phyloP scores from a whole-genome alignment of 2,888 invertebrate genomes.

The Hofmannophila pseudospretella region DNA sequence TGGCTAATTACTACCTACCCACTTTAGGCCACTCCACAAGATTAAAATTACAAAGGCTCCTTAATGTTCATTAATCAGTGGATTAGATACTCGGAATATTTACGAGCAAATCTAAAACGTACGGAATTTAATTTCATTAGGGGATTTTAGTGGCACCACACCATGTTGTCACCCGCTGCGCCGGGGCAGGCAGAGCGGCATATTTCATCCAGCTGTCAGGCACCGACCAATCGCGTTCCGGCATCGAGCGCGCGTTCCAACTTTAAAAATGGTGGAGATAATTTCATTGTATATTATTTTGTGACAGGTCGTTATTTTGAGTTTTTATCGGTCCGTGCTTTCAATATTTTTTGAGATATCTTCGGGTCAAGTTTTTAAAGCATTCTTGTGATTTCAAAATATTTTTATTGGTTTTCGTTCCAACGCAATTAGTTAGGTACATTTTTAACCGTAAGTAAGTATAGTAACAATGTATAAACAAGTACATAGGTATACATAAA shows the following conservation, averaged over 20 bases:
- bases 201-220: conserved; percentile 74
- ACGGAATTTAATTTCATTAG: conserved; percentile 78
- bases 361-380: conserved; percentile 25
- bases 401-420: conserved; percentile 5
- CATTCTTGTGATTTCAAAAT: conserved; percentile 11
- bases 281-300: conserved; percentile 76
- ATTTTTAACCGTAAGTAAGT: background rate
- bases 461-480: background rate
- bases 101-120: conserved; percentile 73
- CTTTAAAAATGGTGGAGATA: conserved; percentile 75
- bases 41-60: conserved; percentile 45
- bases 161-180: conserved; percentile 75
- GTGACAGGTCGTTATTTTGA: conserved; percentile 77
- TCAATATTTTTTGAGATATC: conserved; percentile 58
- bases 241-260: conserved; percentile 49
- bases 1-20: too few species aligned
- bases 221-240: conserved; percentile 55
- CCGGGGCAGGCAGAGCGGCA: conserved; percentile 51
- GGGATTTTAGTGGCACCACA: conserved; percentile 57
- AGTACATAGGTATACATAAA: conserved; percentile 34
- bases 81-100: conserved; percentile 73
- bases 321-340: conserved; percentile 64
- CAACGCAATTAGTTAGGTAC: background rate
- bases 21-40: conserved; percentile 28
- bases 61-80: conserved; percentile 69